A percentile compares a stretch with the other conserved stretches of the same genome.
phyloP scores from a whole-genome alignment of 2,888 invertebrate species.

The Coremacera marginata region DNA sequence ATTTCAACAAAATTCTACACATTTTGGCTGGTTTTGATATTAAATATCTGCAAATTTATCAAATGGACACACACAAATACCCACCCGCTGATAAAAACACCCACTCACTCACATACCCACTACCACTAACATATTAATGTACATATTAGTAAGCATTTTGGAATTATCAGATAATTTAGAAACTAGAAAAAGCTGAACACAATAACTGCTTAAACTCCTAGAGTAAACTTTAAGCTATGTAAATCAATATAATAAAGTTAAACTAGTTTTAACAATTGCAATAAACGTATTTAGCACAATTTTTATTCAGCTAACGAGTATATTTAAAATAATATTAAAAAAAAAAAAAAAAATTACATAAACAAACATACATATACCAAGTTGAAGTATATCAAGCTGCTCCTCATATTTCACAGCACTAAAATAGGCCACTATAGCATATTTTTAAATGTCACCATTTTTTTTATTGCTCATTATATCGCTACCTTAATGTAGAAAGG shows the following conservation, averaged over 20 bases:
- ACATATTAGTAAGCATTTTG: conserved; percentile 12
- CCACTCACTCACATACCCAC: neutral
- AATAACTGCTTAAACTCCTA: conserved; percentile 13
- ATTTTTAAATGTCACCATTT: no score
- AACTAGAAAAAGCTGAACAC: neutral
- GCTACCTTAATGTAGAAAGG: no score
- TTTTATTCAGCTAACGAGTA: neutral
- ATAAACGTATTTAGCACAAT: neutral
- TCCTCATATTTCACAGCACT: no score
- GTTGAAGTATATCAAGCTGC: no score
- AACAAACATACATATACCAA: neutral
- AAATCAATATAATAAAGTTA: neutral
- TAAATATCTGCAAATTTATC: neutral
- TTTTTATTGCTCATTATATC: no score
- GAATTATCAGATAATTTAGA: neutral
- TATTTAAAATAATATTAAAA: neutral
- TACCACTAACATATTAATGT: conserved; percentile 1
- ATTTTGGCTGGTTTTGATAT: neutral
- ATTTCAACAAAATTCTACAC: neutral
- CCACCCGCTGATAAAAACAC: neutral
- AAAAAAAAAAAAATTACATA: neutral
- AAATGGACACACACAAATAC: neutral
- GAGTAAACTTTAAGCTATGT: neutral
- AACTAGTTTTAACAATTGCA: neutral
- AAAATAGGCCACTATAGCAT: no score